Percentiles rank a stretch among this genome's conserved stretches.
Conservation (phyloP, 2,888 invertebrate genomes). For the Abrostola triplasia region DNA sequence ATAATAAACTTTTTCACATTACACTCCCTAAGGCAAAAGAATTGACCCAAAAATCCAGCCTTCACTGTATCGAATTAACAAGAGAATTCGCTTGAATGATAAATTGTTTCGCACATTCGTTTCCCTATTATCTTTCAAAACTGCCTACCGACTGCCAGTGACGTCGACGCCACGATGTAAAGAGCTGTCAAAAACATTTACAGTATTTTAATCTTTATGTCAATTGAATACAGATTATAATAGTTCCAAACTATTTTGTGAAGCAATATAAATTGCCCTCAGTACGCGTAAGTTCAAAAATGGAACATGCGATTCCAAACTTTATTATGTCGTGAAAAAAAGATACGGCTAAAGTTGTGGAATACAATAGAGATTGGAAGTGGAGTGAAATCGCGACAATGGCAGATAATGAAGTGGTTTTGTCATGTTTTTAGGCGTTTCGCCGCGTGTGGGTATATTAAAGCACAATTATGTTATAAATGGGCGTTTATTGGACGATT, state of each 20-base stretch:
- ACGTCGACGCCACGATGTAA: slow-evolving; percentile 18
- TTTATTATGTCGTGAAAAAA: slow-evolving; percentile 42
- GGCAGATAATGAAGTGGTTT: slow-evolving; percentile 73
- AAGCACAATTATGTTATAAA: slow-evolving; percentile 83
- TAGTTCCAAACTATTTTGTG: slow-evolving; percentile 8
- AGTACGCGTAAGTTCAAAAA: slow-evolving; percentile 42
- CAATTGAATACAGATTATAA: slow-evolving; percentile 24
- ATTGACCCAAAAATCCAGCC: slow-evolving; percentile 73
- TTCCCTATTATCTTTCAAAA: slow-evolving; percentile 62
- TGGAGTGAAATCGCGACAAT: slow-evolving; percentile 81
- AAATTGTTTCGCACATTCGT: slow-evolving; percentile 73
- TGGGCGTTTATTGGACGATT: slow-evolving; percentile 83
- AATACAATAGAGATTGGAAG: slow-evolving; percentile 73
- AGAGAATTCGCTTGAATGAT: slow-evolving; percentile 80
- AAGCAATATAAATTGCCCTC: slow-evolving; percentile 24
- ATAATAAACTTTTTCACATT: slow-evolving; percentile 66
- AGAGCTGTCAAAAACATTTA: slow-evolving; percentile 16
- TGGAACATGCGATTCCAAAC: slow-evolving; percentile 47
- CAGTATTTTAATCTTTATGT: slow-evolving; percentile 25
- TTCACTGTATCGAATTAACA: slow-evolving; percentile 81
- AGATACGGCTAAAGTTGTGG: slow-evolving; percentile 54
- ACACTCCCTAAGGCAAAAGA: slow-evolving; percentile 64
- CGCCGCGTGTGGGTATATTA: slow-evolving; percentile 80
- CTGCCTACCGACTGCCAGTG: slow-evolving; percentile 38
- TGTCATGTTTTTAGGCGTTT: slow-evolving; percentile 75